Conservation (phyloP, 2,797 vertebrate genomes). For the Spea hammondii region DNA sequence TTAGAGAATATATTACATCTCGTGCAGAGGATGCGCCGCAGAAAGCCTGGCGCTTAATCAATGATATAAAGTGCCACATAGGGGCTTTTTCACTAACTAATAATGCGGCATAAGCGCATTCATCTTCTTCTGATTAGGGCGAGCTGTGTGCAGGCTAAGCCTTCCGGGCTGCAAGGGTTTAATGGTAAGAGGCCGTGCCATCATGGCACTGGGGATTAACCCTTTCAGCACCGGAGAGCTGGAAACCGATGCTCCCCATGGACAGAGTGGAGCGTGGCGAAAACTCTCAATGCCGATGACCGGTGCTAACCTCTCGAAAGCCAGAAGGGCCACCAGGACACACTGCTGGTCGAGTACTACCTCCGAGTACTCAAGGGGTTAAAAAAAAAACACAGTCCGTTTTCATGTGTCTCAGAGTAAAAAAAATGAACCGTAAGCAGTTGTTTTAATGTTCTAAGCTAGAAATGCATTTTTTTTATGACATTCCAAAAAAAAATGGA, state of each 20-base stretch:
- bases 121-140: slow-evolving; percentile 37
- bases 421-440: neutral
- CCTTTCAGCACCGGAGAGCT: neutral
- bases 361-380: too few relatives aligned
- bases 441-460: neutral
- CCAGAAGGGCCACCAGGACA: too few relatives aligned
- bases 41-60: slow-evolving; percentile 14
- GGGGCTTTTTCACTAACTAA: slow-evolving; percentile 33
- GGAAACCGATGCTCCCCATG: too few relatives aligned
- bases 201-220: slow-evolving; percentile 8
- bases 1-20: slow-evolving; percentile 6
- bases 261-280: too few relatives aligned
- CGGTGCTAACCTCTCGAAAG: too few relatives aligned
- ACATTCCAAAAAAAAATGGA: neutral
- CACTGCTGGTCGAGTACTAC: too few relatives aligned
- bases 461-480: neutral
- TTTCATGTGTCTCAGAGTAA: neutral
- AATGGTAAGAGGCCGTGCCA: slow-evolving; percentile 11
- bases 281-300: too few relatives aligned
- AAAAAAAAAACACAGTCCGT: neutral
- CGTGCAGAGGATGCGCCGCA: neutral
- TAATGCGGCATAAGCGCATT: slow-evolving; percentile 43
- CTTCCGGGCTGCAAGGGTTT: slow-evolving; percentile 9
- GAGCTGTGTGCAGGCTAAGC: slow-evolving; percentile 3
- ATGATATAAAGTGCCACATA: slow-evolving; percentile 33